Conservation (phyloP, 2,113 vertebrate species). For the Piliocolobus tephrosceles region DNA sequence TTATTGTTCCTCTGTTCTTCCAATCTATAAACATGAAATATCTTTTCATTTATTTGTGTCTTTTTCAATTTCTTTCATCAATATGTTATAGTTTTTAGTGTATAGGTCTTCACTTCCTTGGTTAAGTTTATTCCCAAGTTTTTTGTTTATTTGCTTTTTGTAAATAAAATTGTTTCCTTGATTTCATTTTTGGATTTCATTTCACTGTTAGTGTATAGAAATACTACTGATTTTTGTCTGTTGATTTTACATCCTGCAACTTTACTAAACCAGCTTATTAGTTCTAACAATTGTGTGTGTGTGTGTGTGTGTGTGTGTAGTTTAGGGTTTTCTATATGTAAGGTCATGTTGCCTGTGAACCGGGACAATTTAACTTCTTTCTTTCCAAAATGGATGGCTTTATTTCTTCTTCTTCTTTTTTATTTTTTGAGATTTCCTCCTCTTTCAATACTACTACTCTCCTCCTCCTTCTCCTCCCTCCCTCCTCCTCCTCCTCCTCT, state of each 20-base stretch:
- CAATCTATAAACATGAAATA: neutral
- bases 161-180: neutral
- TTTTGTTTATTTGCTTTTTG: neutral
- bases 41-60: neutral
- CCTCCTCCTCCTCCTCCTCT: no score
- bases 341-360: neutral
- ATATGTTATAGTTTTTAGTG: neutral
- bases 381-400: neutral
- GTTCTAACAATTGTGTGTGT: neutral
- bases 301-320: neutral
- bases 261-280: neutral
- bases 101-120: neutral
- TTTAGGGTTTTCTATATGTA: neutral
- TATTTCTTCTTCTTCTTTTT: neutral
- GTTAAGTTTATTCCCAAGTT: neutral
- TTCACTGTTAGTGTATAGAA: neutral
- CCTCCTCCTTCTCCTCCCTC: no score
- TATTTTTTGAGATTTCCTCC: no score
- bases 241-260: neutral
- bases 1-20: neutral
- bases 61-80: neutral
- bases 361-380: neutral
- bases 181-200: neutral
- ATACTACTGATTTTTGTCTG: neutral
- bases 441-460: no score